phyloP scores from a whole-genome alignment of 2,113 vertebrate genomes.

The Butorides virescens region DNA sequence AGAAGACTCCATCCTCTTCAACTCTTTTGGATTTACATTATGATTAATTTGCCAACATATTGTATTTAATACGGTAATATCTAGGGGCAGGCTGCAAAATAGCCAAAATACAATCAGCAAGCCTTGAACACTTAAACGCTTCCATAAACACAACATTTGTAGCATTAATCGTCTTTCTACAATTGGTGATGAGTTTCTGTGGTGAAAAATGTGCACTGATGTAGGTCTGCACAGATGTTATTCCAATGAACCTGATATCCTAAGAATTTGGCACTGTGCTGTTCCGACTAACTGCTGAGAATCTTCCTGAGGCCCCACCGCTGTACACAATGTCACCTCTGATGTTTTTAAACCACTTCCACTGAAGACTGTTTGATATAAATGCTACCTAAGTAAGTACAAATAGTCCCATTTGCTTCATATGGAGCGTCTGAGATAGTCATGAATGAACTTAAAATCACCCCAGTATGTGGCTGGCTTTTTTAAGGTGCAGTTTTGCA shows the following conservation, averaged over 20 bases:
- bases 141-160: not conserved
- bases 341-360: not conserved
- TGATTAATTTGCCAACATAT: not conserved
- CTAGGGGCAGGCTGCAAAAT: not conserved
- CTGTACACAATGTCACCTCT: not conserved
- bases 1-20: not conserved
- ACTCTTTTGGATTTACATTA: not conserved
- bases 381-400: not conserved
- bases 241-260: not conserved
- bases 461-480: not conserved
- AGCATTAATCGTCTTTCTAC: not conserved
- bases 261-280: not conserved
- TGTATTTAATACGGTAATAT: not conserved
- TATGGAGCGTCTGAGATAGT: not conserved
- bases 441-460: slow-evolving; percentile 30
- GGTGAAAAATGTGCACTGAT: not conserved
- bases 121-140: not conserved
- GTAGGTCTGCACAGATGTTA: not conserved
- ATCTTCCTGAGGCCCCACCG: not conserved
- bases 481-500: not conserved
- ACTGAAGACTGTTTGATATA: not conserved
- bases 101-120: not conserved
- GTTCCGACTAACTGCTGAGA: not conserved
- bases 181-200: not conserved
- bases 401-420: not conserved